Evolutionary conservation across 2,113 vertebrate species (phyloP), one percentile per base, ranked within the genome.

Genomic region (Malurus cyaneus): DNA sequence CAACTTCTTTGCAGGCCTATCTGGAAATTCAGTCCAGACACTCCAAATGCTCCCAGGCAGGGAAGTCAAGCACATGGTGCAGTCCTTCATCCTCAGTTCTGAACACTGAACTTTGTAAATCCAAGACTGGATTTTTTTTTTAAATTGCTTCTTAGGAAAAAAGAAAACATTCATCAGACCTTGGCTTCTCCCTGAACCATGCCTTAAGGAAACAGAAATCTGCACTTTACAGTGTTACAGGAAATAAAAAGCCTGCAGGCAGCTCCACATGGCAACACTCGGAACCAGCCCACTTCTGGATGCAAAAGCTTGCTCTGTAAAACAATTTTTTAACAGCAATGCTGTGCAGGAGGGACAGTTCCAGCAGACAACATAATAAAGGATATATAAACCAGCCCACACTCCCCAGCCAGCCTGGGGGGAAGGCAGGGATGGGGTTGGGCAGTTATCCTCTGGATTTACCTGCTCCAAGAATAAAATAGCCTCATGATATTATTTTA

Each of bases 331-430:
- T 52, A 77, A 12, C 57, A 39, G 52, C 60, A 42, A 0, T 2
- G 50, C 61, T 34, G 24, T 8, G 52, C 56, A 42, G 29, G 56
- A 62, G 69, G 36, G 76, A 11, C 19, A 13, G 23, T 39, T 89
- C 65, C 2, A 0, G 46, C 72, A 57, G 57, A 21, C 36, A 57
- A 17, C 0, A 0, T 3, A 34, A 28, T 13, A 23, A 67, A 11
- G 29, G 65, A 62, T 66, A 67, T 5, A 23, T 31, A 62, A 92
- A 92, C 2, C 94, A 80, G 60, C 72, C 89, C n/a, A 2, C 0
- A 1, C 7, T 56, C 47, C 60, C 28, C 74, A 44, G 78, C 18
- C 70, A 56, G 86, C 80, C 8, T 5, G 18, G n/a, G 32, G 26
- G 44, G 4, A 56, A 32, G 59, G 78, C 4, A n/a, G 26, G 36